Base-by-base conservation (phyloP, 2,797 vertebrate genomes). In the Sebastes matsubarae region DNA sequence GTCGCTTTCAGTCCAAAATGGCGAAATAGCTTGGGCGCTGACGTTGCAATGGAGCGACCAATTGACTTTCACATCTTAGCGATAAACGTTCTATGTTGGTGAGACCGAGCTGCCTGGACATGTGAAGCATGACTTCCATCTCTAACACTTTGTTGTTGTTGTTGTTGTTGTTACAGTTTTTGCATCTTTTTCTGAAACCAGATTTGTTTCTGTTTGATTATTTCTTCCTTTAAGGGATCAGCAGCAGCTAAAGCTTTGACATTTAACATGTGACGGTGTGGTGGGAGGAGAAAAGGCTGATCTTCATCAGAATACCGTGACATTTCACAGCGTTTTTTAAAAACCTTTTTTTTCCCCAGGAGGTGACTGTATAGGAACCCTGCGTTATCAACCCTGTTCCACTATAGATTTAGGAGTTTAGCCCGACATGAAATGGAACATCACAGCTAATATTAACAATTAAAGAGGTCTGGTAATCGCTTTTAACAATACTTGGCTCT, bases 201-300 rank as follows among this genome's bases (percentile, higher is more conserved):
- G 42, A 20, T 18, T n/a, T 25, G 1, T 27, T 6, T 76, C 32
- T 77, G 14, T n/a, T 14, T 36, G 18, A 60, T 32, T 20, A 38
- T 14, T 29, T 57, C 10, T 6, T 74, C 55, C 68, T 79, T 68
- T 63, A 13, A 57, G 16, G 69, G 59, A 70, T 73, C 73, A 72
- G 76, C 68, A 59, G 80, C 75, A 69, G 81, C 65, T 24, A 1
- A 8, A 72, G 58, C n/a, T 46, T 88, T 88, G 88, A 88, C 87
- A 84, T 92, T 90, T 83, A 77, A 29, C 77, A 72, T 22, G 70
- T 71, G 68, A 73, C 4, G 8, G 4, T 63, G 42, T 16, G 57
- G 14, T 8, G 58, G 63, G 32, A 63, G 27, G 46, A 18, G 16
- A 52, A 69, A 24, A 7, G 0, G 8, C 0, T 25, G 84, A 77